Conservation (phyloP, 2,888 invertebrate species). For the Ectemnius lituratus region DNA sequence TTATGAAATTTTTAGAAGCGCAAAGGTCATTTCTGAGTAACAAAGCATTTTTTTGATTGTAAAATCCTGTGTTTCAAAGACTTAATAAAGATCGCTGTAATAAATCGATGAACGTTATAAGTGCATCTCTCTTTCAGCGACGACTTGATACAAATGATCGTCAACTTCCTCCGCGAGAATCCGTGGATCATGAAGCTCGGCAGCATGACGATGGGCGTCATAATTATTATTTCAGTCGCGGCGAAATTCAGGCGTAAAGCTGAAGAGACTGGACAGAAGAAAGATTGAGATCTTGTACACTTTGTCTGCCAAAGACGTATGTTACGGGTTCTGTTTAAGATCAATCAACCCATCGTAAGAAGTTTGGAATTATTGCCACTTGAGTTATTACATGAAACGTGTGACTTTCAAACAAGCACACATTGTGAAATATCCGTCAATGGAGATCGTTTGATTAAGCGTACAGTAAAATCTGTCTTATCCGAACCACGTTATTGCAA, state of each 20-base stretch:
- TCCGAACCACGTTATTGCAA: neutral
- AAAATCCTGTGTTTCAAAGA: no score
- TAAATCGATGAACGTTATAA: neutral
- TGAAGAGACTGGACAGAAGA: conserved; percentile 67
- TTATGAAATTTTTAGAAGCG: no score
- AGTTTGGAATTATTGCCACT: conserved; percentile 1
- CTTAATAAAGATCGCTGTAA: no score
- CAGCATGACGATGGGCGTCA: conserved; percentile 77
- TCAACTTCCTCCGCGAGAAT: conserved; percentile 80
- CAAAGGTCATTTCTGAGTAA: neutral
- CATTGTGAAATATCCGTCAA: neutral
- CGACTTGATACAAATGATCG: conserved; percentile 80
- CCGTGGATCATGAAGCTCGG: conserved; percentile 80
- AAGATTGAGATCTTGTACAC: conserved; percentile 59
- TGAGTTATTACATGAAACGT: neutral
- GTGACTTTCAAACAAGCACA: conserved; percentile 8
- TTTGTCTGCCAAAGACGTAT: conserved; percentile 29
- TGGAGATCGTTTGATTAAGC: neutral
- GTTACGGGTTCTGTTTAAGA: conserved; percentile 37
- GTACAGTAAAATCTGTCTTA: neutral
- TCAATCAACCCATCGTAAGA: conserved; percentile 6
- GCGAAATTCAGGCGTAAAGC: conserved; percentile 70
- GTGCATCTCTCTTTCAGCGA: conserved; percentile 79
- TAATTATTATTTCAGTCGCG: conserved; percentile 76
- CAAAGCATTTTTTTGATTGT: conserved; percentile 15